Percentiles rank a stretch among this genome's conserved stretches.
These are phyloP conservation scores for Halyomorpha halys DNA, from an alignment of 1,140 invertebrate genomes.

Conservation along the genomic window DNA sequence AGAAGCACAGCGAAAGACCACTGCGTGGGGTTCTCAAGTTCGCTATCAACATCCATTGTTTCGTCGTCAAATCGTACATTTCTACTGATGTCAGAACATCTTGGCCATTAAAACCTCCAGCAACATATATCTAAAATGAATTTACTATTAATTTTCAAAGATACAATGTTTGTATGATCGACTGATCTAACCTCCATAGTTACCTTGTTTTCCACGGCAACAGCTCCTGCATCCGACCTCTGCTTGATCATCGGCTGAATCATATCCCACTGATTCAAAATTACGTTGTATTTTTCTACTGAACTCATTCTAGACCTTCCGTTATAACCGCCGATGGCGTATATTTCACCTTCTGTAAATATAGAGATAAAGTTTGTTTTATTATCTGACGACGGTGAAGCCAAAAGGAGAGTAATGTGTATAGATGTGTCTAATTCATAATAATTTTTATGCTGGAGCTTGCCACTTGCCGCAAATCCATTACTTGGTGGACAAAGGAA, in stretches of 20 bases:
- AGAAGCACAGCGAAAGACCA: background rate
- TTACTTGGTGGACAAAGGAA: too few relatives aligned
- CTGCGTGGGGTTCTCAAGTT: background rate
- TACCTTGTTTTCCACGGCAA: conserved; percentile 43
- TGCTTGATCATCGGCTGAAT: conserved; percentile 68
- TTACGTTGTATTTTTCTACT: conserved; percentile 58
- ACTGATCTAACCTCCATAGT: background rate
- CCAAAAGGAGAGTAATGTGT: too few relatives aligned
- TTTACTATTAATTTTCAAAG: background rate
- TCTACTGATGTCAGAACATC: conserved; percentile 53
- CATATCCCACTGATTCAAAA: conserved; percentile 68
- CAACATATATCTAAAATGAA: conserved; percentile 46
- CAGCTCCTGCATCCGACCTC: conserved; percentile 66
- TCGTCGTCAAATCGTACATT: conserved; percentile 48
- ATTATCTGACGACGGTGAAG: too few relatives aligned
- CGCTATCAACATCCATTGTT: conserved; percentile 43
- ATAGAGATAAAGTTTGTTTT: too few relatives aligned
- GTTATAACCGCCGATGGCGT: conserved; percentile 81
- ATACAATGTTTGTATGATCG: background rate
- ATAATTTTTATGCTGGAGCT: too few relatives aligned
- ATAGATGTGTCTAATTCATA: too few relatives aligned
- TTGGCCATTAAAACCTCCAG: conserved; percentile 64
- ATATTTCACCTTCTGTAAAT: conserved; percentile 53
- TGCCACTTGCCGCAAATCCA: too few relatives aligned
- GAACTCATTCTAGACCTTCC: conserved; percentile 54